phyloP scores from a whole-genome alignment of 2,797 vertebrate genomes.

The Helostoma temminkii region DNA sequence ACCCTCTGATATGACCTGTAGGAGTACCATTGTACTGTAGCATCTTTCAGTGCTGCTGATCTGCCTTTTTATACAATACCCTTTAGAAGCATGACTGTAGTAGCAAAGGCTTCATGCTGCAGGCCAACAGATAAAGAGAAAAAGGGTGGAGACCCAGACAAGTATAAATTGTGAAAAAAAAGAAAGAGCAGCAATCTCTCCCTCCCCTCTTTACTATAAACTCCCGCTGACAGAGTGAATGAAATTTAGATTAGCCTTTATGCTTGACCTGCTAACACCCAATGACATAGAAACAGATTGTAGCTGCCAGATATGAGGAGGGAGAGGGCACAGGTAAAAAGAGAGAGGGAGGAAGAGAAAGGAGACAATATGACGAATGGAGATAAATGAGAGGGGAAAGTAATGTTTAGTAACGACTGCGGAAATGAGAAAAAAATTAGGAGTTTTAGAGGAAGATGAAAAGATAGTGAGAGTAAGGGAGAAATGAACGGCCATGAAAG shows the following conservation, averaged over 20 bases:
- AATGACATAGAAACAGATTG: conserved; percentile 66
- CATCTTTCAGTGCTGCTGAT: neutral
- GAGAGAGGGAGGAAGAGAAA: conserved; percentile 9
- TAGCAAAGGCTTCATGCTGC: neutral
- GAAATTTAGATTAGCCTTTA: conserved; percentile 73
- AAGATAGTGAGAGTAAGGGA: conserved; percentile 14
- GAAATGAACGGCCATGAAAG: conserved; percentile 22
- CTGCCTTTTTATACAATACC: neutral
- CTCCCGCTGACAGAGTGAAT: conserved; percentile 55
- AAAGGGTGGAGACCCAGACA: neutral
- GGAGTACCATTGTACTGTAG: too few relatives aligned
- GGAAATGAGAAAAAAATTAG: conserved; percentile 11
- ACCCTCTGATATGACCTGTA: neutral
- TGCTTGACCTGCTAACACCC: conserved; percentile 65
- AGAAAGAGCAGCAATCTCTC: conserved; percentile 16
- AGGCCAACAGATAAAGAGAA: conserved; percentile 5
- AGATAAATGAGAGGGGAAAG: conserved; percentile 4
- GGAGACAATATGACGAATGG: conserved; percentile 13
- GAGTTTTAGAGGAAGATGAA: conserved; percentile 12
- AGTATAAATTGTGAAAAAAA: conserved; percentile 1
- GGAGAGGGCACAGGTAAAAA: neutral
- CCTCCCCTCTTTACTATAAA: conserved; percentile 43
- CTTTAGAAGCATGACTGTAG: neutral
- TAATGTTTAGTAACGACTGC: neutral
- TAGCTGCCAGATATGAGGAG: conserved; percentile 44